Evolutionary conservation across 2,888 invertebrate genomes (phyloP), one percentile per base, ranked within the genome.

Genomic region (Aspidiotus rigidus): DNA sequence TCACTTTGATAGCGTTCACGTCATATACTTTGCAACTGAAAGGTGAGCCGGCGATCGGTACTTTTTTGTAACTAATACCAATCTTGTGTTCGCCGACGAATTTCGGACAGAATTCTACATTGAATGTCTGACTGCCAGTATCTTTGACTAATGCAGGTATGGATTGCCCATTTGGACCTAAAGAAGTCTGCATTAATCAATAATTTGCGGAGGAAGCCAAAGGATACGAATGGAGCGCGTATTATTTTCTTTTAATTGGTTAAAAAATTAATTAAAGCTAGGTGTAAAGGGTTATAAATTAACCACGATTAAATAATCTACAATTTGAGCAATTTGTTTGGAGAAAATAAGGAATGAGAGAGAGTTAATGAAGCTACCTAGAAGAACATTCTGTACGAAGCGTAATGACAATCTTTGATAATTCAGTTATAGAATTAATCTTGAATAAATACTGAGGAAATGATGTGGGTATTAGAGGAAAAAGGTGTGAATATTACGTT

Each of bases 1-100:
- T 93, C 41, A 96, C 94, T 81, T 92, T 89, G 74, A 96, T 96
- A 63, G 95, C 93, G 72, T 88, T 86, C 9, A 95, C 92, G 76
- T 96, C 95, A 77, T 95, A 95, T 6, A 95, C 93, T 83, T 96
- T 94, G 75, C 93, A 89, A 74, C 90, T 88, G 79, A 95, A 96
- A 7, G 96, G 96, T 77, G 93, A 94, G 61, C 95, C 95, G 28
- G 88, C 87, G 72, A 94, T 89, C 11, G 93, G 87, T 75, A 85
- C 79, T 73, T 88, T 87, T 57, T 75, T 75, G 77, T 86, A 88
- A 71, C 86, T 87, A 72, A 95, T 91, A 75, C 90, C 88, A 72
- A 96, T 89, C 72, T 89, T 85, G 79, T 96, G 94, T 76, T 94
- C 93, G 60, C 95, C 95, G 71, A 95, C 94, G 62, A 90, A 87